phyloP scores from a whole-genome alignment of 2,113 vertebrate genomes.

The Serilophus lunatus region DNA sequence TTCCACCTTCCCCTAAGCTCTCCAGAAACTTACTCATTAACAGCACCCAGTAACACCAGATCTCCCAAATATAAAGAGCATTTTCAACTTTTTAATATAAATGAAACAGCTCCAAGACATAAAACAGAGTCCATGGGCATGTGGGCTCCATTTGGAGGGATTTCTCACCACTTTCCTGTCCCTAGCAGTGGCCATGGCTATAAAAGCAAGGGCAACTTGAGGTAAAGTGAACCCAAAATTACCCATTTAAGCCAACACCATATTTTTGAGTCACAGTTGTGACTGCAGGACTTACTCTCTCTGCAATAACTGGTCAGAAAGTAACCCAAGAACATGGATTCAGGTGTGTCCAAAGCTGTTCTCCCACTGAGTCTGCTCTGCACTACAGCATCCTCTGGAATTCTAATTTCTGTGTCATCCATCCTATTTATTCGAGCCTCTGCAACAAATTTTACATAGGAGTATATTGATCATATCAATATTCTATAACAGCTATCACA shows the following conservation, averaged over 20 bases:
- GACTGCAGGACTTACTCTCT: not conserved
- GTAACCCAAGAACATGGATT: not conserved
- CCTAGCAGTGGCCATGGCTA: not conserved
- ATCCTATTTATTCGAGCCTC: not conserved
- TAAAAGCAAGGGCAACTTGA: not conserved
- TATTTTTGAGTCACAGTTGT: not conserved
- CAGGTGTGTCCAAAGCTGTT: not conserved
- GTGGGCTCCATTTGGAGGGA: not conserved
- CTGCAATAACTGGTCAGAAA: not conserved
- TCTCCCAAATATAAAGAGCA: not conserved
- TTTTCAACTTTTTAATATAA: not conserved
- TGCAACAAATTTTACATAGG: not conserved
- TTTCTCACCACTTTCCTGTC: not conserved
- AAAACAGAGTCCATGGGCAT: not conserved
- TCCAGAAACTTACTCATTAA: not conserved
- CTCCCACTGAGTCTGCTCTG: not conserved
- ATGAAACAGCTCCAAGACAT: not conserved
- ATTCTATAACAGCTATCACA: not conserved
- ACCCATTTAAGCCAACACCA: not conserved
- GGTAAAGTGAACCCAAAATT: not conserved
- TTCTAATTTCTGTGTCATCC: not conserved
- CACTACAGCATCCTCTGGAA: not conserved
- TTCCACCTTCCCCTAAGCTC: not conserved
- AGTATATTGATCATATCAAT: not conserved
- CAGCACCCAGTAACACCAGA: not conserved